Evolutionary conservation across 2,888 invertebrate genomes (phyloP), one percentile per base, ranked within the genome.

Genomic region (Chorisops tibialis): DNA sequence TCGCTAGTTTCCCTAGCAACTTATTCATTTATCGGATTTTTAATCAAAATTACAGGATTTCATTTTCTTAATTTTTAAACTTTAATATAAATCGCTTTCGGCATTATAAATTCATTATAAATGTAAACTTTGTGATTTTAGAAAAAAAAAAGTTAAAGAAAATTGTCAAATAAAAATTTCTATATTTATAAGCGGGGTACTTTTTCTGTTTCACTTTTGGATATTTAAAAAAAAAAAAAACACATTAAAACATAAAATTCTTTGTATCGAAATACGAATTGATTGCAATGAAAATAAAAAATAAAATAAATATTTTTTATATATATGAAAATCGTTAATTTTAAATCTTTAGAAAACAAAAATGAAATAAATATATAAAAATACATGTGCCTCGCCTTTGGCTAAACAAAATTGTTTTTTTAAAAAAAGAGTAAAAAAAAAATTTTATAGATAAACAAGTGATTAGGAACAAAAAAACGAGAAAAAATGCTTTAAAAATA

Each of bases 371-470:
- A 30, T 54, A 54, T 56, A 50, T 41, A 41, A 54, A 54, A 45
- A 56, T 61, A 62, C 62, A 66, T 62, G 65, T 66, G 65, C 65
- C 65, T 66, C 65, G 65, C 65, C 65, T 66, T 66, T 66, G 65
- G 65, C 65, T 66, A 61, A 66, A 63, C 59, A 61, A 63, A 63
- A 62, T 56, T 56, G 45, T 56, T 62, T n/a, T n/a, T 60, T 59
- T 35, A 49, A 63, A 65, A 64, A 62, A 22, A 60, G 45, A 50
- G 41, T 19, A 24, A 39, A 22, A 22, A 39, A 62, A 56, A 19
- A 62, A 49, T 56, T 62, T 62, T 56, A 56, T 54, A 49, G 56
- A 56, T 35, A 49, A 62, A 56, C 48, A 41, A 35, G 54, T 56
- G 48, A 62, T 49, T 49, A 56, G 41, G 49, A 62, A 14, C 48